Evolutionary conservation across 2,797 vertebrate genomes (phyloP).

Genomic region (Pangasius sanitwongsei): DNA sequence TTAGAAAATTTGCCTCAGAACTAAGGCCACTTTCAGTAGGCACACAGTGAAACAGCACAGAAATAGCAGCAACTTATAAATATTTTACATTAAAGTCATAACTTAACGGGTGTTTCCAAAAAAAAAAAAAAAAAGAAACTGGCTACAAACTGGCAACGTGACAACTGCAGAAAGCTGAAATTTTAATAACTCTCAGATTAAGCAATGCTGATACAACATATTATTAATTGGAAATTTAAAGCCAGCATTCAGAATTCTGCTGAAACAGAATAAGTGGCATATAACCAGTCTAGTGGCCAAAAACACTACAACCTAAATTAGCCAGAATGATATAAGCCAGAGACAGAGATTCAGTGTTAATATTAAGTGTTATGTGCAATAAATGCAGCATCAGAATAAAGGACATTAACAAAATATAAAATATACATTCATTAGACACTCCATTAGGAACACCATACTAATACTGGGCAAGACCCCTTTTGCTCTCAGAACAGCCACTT

Average conservation of each 20-base stretch:
- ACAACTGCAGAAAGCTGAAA: conserved; percentile 69
- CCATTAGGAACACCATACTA: neutral
- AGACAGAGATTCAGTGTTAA: neutral
- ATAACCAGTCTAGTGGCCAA: neutral
- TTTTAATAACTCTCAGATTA: conserved; percentile 63
- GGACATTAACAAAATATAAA: neutral
- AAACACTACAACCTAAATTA: neutral
- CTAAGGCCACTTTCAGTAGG: neutral
- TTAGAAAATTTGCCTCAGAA: neutral
- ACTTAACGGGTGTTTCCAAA: conserved; percentile 37
- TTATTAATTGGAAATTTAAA: conserved; percentile 51
- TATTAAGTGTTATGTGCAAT: neutral
- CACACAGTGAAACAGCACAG: neutral
- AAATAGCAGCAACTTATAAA: conserved; percentile 37
- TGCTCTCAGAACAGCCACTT: neutral
- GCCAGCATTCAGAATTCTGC: conserved; percentile 31
- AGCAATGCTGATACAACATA: conserved; percentile 41
- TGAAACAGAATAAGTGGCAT: conserved; percentile 9
- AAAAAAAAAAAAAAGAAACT: conserved; percentile 37
- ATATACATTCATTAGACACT: neutral
- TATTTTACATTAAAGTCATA: conserved; percentile 46
- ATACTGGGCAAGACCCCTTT: neutral
- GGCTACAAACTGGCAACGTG: conserved; percentile 57
- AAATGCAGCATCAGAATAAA: neutral
- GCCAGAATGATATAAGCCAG: neutral